A percentile compares a stretch with the other conserved stretches of the same genome.
Conservation (phyloP, 2,797 vertebrate species). For the Triplophysa bombifrons region DNA sequence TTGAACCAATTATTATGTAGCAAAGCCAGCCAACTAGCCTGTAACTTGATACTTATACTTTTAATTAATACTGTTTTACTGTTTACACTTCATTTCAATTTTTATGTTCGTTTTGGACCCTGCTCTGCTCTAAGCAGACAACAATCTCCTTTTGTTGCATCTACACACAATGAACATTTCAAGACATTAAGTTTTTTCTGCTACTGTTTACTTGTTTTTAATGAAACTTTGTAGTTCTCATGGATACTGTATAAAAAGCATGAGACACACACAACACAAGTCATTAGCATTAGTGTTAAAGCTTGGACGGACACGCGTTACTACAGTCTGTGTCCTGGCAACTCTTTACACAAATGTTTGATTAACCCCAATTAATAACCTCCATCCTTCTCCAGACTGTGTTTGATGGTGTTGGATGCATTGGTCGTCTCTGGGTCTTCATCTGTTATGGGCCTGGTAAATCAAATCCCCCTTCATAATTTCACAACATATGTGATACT, state of each 20-base stretch:
- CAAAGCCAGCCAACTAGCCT: background rate
- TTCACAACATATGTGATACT: conserved; percentile 74
- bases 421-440: conserved; percentile 62
- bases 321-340: conserved; percentile 70
- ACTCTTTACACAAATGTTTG: conserved; percentile 67
- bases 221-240: conserved; percentile 5
- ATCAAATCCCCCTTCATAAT: conserved; percentile 69
- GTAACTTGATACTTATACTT: background rate
- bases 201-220: background rate
- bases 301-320: conserved; percentile 30
- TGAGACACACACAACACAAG: background rate
- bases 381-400: conserved; percentile 53
- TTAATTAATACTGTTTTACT: background rate
- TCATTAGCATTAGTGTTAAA: conserved; percentile 25
- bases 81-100: background rate
- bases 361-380: conserved; percentile 67
- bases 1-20: background rate
- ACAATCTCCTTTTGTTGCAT: background rate
- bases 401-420: conserved; percentile 64
- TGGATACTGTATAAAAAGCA: background rate
- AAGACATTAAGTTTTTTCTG: background rate
- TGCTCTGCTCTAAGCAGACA: background rate
- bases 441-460: conserved; percentile 69
- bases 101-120: background rate
- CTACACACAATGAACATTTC: background rate